Base-by-base conservation (phyloP, 2,797 vertebrate genomes). In the Scyliorhinus canicula region DNA sequence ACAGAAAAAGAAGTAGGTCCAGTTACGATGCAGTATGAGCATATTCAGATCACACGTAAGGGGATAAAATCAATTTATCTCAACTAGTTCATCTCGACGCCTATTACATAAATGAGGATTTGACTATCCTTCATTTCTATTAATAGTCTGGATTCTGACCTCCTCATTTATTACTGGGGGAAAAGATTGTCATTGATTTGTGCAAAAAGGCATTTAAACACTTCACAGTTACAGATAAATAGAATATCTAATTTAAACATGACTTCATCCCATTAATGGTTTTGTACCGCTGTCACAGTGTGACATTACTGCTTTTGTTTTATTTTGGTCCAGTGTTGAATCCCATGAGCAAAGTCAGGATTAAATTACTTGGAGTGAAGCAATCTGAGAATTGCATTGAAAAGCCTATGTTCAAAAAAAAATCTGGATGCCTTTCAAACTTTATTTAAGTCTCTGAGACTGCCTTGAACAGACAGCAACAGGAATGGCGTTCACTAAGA, bases 191-290 rank as follows among this genome's bases (percentile, higher is more conserved):
- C 55, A 90, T 6, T 9, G 35, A 60, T 60, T 90, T n/a, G 86
- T 60, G 35, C 55, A 60, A 19, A n/a, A 40, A 90, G 35, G 16
- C 35, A 40, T 90, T 63, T 40, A 60, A 12, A 90, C n/a, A 90
- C n/a, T n/a, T 90, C 52, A 90, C 55, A 63, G 86, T 57, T 60
- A 90, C 57, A n/a, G 86, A 90, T 90, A n/a, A 63, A 90, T 90
- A 60, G 85, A 31, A 88, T 88, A n/a, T 90, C 86, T 60, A 60
- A 90, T 90, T 90, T 63, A 63, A 63, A 60, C 86, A 90, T 3
- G 7, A 19, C 55, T 24, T 40, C 86, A 90, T 57, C 57, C 35
- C 35, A 26, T 40, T 90, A 40, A 63, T 60, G 35, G 31, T 90
- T 90, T 90, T 6, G 35, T 60, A 60, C 55, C 19, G 24, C 35